Conservation (phyloP, 2,888 invertebrate genomes). For the Cremastinae sp. region DNA sequence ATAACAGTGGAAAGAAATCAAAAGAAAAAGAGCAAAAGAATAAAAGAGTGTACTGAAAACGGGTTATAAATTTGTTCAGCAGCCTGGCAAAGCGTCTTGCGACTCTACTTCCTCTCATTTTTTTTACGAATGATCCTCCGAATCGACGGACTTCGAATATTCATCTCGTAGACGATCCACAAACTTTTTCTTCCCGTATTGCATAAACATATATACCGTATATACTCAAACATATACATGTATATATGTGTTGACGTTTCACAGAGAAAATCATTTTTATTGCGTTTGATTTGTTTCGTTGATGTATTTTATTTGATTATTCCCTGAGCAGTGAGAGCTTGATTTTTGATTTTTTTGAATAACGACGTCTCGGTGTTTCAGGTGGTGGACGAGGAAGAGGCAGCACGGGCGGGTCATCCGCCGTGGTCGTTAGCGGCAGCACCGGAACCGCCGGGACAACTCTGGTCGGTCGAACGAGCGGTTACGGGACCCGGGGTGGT, state of each 20-base stretch:
- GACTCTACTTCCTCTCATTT: background rate
- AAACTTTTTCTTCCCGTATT: slow-evolving; percentile 2
- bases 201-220: slow-evolving; percentile 1
- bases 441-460: slow-evolving; percentile 63
- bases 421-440: slow-evolving; percentile 62
- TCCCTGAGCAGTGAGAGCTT: slow-evolving; percentile 3
- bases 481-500: slow-evolving; percentile 75
- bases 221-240: too few species aligned
- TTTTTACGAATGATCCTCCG: background rate
- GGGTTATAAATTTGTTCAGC: slow-evolving; percentile 49
- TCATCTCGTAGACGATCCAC: slow-evolving; percentile 5
- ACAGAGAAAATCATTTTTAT: too few species aligned
- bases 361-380: slow-evolving; percentile 64
- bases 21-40: slow-evolving; percentile 19
- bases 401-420: slow-evolving; percentile 52
- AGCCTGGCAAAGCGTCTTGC: slow-evolving; percentile 42
- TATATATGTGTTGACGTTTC: too few species aligned
- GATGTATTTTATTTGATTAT: slow-evolving; percentile 23
- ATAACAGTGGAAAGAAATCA: slow-evolving; percentile 28
- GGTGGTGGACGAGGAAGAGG: slow-evolving; percentile 70
- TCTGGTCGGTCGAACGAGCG: slow-evolving; percentile 73
- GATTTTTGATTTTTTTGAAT: slow-evolving; percentile 30
- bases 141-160: slow-evolving; percentile 6
- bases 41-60: slow-evolving; percentile 50
- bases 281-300: background rate